These are phyloP conservation scores for Brachynemurus nebulosus DNA, from an alignment of 2,888 invertebrate species.

Conservation along the genomic window DNA sequence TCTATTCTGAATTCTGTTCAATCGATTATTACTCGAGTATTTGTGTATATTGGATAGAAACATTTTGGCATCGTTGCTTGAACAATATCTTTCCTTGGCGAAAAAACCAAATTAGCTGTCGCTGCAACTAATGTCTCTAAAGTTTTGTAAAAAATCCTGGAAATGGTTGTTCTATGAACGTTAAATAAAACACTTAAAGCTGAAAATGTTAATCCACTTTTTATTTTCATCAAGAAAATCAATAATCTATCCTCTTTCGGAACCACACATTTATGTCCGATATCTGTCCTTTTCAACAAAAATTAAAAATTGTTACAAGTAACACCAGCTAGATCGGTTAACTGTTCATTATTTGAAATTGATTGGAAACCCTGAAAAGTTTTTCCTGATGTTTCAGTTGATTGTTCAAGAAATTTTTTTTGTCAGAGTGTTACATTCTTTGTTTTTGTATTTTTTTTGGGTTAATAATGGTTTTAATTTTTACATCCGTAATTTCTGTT, in stretches of 20 bases:
- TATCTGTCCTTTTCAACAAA: constrained; percentile 13
- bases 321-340: constrained; percentile 16
- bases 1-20: constrained; percentile 10
- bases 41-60: constrained; percentile 6
- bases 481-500: constrained; percentile 11
- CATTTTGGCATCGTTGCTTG: constrained; percentile 10
- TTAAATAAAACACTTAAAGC: constrained; percentile 13
- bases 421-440: constrained; percentile 9
- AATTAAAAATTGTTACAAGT: constrained; percentile 14
- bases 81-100: not conserved
- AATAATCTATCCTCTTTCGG: constrained; percentile 11
- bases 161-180: constrained; percentile 16
- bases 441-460: constrained; percentile 8
- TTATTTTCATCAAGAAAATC: constrained; percentile 17
- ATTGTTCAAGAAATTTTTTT: constrained; percentile 6
- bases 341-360: constrained; percentile 14
- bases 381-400: constrained; percentile 6
- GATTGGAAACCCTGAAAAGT: constrained; percentile 13
- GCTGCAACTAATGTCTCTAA: constrained; percentile 10
- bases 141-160: constrained; percentile 6
- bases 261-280: constrained; percentile 3
- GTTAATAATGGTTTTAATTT: not conserved
- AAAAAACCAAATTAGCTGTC: constrained; percentile 12
- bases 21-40: constrained; percentile 11
- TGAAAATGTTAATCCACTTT: constrained; percentile 14